phyloP scores from a whole-genome alignment of 2,888 invertebrate species.

The Xylota sylvarum region DNA sequence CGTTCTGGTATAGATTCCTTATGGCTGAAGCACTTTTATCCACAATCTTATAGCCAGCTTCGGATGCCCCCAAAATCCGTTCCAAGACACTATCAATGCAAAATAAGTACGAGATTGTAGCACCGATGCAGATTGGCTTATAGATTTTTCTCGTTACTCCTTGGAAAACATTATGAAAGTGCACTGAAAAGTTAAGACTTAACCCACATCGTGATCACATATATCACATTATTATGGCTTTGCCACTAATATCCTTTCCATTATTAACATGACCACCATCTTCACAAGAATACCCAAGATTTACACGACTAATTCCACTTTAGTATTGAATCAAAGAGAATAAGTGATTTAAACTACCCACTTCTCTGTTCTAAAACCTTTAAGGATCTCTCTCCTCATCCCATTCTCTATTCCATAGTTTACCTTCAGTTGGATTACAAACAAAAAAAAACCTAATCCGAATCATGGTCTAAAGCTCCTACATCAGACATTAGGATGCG shows the following conservation, averaged over 20 bases:
- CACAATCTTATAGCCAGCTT: too few species aligned
- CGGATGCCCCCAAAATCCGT: too few species aligned
- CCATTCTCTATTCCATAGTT: neutral
- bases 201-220: too few species aligned
- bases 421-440: slow-evolving; percentile 25
- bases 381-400: neutral
- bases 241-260: neutral
- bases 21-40: too few species aligned
- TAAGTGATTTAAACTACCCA: slow-evolving; percentile 8
- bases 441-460: slow-evolving; percentile 34
- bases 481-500: slow-evolving; percentile 49
- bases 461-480: slow-evolving; percentile 45
- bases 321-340: neutral
- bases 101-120: too few species aligned
- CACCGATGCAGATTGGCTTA: too few species aligned
- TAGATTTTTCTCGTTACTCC: too few species aligned
- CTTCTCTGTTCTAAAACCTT: neutral
- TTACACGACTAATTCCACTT: neutral
- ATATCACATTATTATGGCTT: neutral
- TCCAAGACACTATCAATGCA: too few species aligned
- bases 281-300: neutral
- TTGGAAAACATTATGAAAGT: too few species aligned
- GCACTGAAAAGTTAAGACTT: too few species aligned
- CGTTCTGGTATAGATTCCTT: too few species aligned
- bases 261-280: neutral